Conservation (phyloP, 2,888 invertebrate species). For the Limnephilus lunatus region DNA sequence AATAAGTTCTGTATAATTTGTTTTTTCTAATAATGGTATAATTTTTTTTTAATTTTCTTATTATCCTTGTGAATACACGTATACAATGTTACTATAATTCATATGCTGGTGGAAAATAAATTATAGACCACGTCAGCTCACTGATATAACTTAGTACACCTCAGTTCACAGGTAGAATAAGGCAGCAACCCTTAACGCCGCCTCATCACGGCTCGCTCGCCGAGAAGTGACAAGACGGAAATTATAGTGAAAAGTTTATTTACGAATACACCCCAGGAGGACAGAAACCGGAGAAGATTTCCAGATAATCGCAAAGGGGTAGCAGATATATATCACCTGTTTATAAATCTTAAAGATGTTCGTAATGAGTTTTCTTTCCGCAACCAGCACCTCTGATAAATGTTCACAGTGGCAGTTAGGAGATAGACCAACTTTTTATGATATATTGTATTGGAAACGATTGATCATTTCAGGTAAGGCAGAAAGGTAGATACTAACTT, state of each 20-base stretch:
- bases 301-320: slow-evolving; percentile 55
- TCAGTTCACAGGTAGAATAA: slow-evolving; percentile 12
- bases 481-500: background rate
- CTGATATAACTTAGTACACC: background rate
- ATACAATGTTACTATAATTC: background rate
- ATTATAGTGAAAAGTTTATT: slow-evolving; percentile 66
- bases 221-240: slow-evolving; percentile 63
- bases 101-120: background rate
- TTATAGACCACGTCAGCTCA: background rate
- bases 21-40: background rate
- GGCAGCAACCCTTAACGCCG: slow-evolving; percentile 32
- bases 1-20: too few relatives aligned
- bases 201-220: slow-evolving; percentile 55
- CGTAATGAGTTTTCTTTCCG: slow-evolving; percentile 59
- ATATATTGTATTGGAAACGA: slow-evolving; percentile 40
- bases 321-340: slow-evolving; percentile 55
- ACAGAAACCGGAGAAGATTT: slow-evolving; percentile 50
- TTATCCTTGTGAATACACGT: background rate
- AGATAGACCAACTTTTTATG: slow-evolving; percentile 44
- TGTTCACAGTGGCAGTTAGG: slow-evolving; percentile 41
- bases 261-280: slow-evolving; percentile 57
- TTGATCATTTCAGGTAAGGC: slow-evolving; percentile 28
- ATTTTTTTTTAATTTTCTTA: background rate
- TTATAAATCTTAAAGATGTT: slow-evolving; percentile 62
- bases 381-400: slow-evolving; percentile 46